phyloP scores from a whole-genome alignment of 2,797 vertebrate genomes.

The Muscicapa striata region DNA sequence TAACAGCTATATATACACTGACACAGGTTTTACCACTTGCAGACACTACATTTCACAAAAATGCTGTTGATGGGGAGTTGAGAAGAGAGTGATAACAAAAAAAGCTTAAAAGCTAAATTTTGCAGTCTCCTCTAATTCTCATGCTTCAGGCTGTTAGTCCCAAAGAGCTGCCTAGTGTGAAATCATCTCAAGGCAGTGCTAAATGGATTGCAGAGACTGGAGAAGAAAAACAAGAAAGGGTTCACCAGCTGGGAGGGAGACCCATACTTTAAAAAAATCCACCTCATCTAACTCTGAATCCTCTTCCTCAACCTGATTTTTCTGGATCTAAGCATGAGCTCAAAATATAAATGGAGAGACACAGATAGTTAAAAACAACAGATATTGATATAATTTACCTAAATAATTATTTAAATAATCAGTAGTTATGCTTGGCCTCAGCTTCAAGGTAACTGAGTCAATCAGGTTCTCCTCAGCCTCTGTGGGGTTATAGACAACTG shows the following conservation, averaged over 20 bases:
- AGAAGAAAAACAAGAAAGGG: background rate
- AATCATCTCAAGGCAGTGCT: constrained; percentile 11
- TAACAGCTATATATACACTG: background rate
- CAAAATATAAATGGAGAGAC: background rate
- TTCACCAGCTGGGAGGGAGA: background rate
- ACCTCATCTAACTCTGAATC: background rate
- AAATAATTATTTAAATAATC: background rate
- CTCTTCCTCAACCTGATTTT: background rate
- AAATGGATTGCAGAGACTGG: background rate
- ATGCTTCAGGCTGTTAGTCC: constrained; percentile 15
- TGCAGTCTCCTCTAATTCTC: constrained; percentile 19
- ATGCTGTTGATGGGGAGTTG: background rate
- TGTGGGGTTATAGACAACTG: background rate
- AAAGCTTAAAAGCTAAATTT: constrained; percentile 39
- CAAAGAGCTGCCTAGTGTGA: constrained; percentile 3
- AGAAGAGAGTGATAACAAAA: background rate
- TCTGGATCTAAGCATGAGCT: background rate
- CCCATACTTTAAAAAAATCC: background rate
- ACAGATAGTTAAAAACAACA: background rate
- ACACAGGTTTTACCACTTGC: background rate
- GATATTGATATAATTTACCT: background rate
- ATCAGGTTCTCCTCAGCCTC: background rate
- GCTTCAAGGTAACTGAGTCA: background rate
- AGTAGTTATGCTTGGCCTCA: background rate
- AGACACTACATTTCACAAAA: constrained; percentile 18